phyloP scores from a whole-genome alignment of 2,797 vertebrate species.

The Pitangus sulphuratus region DNA sequence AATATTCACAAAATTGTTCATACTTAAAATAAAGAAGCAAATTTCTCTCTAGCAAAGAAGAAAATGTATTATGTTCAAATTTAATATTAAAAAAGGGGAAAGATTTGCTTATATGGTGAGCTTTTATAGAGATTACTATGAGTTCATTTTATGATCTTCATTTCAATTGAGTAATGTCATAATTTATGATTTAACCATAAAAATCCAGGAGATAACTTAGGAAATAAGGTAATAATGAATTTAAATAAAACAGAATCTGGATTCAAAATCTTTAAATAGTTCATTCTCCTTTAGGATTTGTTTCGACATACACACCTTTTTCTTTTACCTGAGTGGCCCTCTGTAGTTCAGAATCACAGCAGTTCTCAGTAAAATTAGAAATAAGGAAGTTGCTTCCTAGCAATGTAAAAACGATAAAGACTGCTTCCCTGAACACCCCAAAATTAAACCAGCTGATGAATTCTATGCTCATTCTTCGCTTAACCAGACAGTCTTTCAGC shows the following conservation, averaged over 20 bases:
- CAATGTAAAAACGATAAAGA: neutral
- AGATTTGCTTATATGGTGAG: neutral
- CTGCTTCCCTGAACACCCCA: neutral
- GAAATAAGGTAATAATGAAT: neutral
- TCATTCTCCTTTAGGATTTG: neutral
- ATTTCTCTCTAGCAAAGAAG: neutral
- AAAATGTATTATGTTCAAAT: neutral
- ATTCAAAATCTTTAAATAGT: neutral
- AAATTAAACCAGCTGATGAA: neutral
- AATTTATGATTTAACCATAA: neutral
- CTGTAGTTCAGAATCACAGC: neutral
- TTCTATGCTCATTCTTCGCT: neutral
- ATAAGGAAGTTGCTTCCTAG: neutral
- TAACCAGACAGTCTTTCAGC: neutral
- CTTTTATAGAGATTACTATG: neutral
- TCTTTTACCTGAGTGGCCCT: neutral
- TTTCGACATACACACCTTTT: rapidly evolving
- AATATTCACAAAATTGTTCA: neutral
- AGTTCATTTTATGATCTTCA: neutral
- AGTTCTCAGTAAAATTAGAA: neutral
- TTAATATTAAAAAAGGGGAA: neutral
- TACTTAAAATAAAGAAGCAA: neutral
- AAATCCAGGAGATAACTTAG: neutral
- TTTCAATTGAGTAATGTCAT: neutral
- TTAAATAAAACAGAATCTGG: neutral